phyloP scores from a whole-genome alignment of 2,888 invertebrate genomes.

The Epirrhoe alternata region DNA sequence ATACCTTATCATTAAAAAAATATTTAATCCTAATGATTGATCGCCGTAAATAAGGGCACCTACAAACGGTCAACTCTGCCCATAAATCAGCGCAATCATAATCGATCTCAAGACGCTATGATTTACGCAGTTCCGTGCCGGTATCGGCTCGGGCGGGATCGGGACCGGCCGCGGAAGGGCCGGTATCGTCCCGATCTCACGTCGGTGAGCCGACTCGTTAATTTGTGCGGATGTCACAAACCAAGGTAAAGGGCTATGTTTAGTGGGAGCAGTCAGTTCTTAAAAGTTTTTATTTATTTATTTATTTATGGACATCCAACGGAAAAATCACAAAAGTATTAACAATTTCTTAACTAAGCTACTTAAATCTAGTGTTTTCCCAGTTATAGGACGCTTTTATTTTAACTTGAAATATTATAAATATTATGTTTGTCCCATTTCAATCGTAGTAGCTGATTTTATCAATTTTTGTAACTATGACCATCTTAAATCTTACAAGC shows the following conservation, averaged over 20 bases:
- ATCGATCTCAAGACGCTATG: conserved; percentile 46
- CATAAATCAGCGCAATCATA: conserved; percentile 44
- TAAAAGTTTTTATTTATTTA: too few species aligned
- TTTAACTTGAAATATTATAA: too few species aligned
- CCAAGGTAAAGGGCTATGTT: conserved; percentile 49
- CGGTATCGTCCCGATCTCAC: conserved; percentile 72
- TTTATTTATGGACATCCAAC: too few species aligned
- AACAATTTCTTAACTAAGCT: too few species aligned
- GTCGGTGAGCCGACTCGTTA: conserved; percentile 73
- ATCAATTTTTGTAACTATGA: too few species aligned
- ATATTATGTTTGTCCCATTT: too few species aligned
- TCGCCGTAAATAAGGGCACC: conserved; percentile 31
- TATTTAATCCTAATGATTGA: neutral
- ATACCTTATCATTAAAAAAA: neutral
- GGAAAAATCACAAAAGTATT: too few species aligned
- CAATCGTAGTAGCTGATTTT: too few species aligned
- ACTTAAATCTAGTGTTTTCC: too few species aligned
- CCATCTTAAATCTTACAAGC: too few species aligned
- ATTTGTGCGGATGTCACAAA: conserved; percentile 71
- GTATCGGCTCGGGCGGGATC: conserved; percentile 49
- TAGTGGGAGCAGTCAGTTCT: conserved; percentile 42
- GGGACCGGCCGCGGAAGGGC: conserved; percentile 57
- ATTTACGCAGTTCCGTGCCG: conserved; percentile 44
- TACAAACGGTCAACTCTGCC: conserved; percentile 38
- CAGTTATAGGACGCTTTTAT: too few species aligned